Percentiles rank a stretch among this genome's conserved stretches.
These are phyloP conservation scores for Anoplophora glabripennis DNA, from an alignment of 1,140 invertebrate genomes.

Conservation along the genomic window DNA sequence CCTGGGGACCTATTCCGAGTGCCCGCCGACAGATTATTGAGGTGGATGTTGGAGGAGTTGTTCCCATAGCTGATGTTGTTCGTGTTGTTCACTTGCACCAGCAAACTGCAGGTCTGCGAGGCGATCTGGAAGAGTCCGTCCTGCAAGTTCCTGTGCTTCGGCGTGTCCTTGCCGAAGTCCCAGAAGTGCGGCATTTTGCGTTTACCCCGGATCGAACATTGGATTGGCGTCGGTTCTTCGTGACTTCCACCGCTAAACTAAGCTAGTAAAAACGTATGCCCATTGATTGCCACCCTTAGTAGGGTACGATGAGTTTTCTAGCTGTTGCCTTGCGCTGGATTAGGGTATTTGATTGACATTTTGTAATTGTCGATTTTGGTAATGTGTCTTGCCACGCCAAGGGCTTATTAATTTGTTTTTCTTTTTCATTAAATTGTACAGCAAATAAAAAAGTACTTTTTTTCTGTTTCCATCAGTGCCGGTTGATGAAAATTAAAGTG, in stretches of 20 bases:
- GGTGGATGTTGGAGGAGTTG: constrained; percentile 60
- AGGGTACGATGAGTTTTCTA: not conserved
- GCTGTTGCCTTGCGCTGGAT: not conserved
- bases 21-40: constrained; percentile 43
- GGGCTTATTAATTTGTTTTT: no score
- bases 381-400: no score
- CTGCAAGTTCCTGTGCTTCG: constrained; percentile 60
- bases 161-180: constrained; percentile 51
- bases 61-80: constrained; percentile 68
- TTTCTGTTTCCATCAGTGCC: no score
- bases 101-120: constrained; percentile 67
- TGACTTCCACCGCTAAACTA: constrained; percentile 2
- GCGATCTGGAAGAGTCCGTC: constrained; percentile 70
- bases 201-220: constrained; percentile 23
- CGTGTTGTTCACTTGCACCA: constrained; percentile 71
- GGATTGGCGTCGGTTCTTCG: not conserved
- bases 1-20: constrained; percentile 1
- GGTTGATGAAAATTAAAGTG: no score
- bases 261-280: not conserved
- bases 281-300: constrained; percentile 8
- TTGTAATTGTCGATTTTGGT: no score
- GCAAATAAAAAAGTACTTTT: no score
- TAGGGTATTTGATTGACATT: not conserved
- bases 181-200: constrained; percentile 55
- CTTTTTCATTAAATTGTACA: no score